Base-by-base conservation (phyloP, 1,140 invertebrate genomes). In the Radopholus similis region DNA sequence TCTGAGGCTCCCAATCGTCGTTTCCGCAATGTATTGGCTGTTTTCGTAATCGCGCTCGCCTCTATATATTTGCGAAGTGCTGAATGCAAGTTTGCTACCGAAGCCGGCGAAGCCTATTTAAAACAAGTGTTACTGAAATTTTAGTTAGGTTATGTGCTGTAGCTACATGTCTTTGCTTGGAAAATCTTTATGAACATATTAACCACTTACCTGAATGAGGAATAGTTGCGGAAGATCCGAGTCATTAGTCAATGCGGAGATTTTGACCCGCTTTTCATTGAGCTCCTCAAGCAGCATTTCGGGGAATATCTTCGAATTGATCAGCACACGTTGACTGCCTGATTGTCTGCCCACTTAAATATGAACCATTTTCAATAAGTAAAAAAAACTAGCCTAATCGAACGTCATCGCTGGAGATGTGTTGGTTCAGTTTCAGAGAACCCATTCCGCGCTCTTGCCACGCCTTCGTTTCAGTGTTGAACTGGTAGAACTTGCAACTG, bases 261-360 rank as follows among this genome's bases (percentile, higher is more conserved):
- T 62, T 56, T 73, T 67, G n/a, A 75, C 40, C 15, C 73, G 74
- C 40, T 76, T 75, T 30, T 75, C 73, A 18, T 67, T 51, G 4
- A 76, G 34, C 23, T 76, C 57, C 47, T 75, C 74, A 8, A 75
- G 56, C 6, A 75, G 18, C 73, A 76, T 75, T 53, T 75, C 73
- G 18, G 73, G 64, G 44, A 75, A 75, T 32, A 75, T 70, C 47
- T 76, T 76, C 13, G 73, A 73, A 32, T 75, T 75, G 0, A 75
- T 56, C 9, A 72, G 40, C 34, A 75, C 73, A 21, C 70, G 65
- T 73, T 75, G 73, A 57, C 30, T 77, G 13, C 73, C 73, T 28
- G 73, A 72, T 35, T 70, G 51, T 11, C 73, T 68, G 30, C 70
- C 73, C 42, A 75, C 73, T 75, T 32, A 66, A 74, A 49, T 34